Evolutionary conservation across 2,888 invertebrate species (phyloP), one percentile per base, ranked within the genome.

Genomic region (Pterostichus madidus): DNA sequence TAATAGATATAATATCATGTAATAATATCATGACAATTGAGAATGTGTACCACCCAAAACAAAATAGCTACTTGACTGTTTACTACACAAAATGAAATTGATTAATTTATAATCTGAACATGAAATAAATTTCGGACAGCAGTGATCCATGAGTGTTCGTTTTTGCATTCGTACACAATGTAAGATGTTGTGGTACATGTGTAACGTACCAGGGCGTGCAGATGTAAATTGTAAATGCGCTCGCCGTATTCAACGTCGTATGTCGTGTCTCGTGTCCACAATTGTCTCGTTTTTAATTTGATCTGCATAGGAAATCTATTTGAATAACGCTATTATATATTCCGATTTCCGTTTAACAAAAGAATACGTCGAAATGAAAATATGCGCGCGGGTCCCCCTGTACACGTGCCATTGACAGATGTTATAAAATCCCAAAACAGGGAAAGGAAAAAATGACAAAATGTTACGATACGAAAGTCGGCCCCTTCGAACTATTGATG

Each of bases 341-440:
- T 71, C 44, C 44, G 44, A 71, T 71, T 71, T 68, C 13, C 35
- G 88, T 11, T 15, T 31, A 75, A 75, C 75, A 75, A 75, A 52
- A 77, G 56, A 77, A 15, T 31, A 3, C 39, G 5, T 39, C 39
- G 39, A 35, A 77, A 77, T 56, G 39, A 77, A 77, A 39, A 75
- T 52, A 75, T 75, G 75, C 75, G 17, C 11, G 0, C 64, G 39
- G 6, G 10, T 13, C 17, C 53, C 75, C 52, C 17, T 56, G 39
- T 77, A n/a, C 77, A 53, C 75, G 75, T 75, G 49, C 15, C 31
- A 24, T 39, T 11, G 44, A 52, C 75, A 75, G 53, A 52, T 75
- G 75, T 71, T 71, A 13, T 5, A 5, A 52, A 52, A 52, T 52
- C 68, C 68, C 52, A 49, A 53, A 75, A 75, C 31, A 31, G 10